phyloP scores from a whole-genome alignment of 2,797 vertebrate species.

The Enteromius mattozi region DNA sequence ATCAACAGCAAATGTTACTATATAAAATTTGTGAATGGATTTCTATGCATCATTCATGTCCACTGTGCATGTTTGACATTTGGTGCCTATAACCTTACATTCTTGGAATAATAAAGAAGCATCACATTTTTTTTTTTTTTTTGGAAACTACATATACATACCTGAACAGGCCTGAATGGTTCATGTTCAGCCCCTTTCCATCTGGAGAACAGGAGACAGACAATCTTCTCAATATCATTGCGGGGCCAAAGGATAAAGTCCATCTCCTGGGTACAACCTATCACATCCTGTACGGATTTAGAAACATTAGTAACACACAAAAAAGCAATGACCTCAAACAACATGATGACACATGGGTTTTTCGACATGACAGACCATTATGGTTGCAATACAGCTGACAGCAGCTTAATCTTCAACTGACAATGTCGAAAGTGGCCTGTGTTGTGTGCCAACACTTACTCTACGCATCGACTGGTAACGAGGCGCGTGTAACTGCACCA shows the following conservation, averaged over 20 bases:
- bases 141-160: constrained; percentile 61
- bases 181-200: constrained; percentile 98
- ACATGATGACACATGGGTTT: not conserved
- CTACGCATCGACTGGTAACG: constrained; percentile 99
- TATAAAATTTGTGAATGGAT: not conserved
- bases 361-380: not conserved
- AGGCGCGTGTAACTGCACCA: constrained; percentile 98
- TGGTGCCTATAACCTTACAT: not conserved
- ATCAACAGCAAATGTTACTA: constrained; percentile 22
- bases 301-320: constrained; percentile 29
- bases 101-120: not conserved
- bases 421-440: not conserved
- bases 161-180: constrained; percentile 99
- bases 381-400: not conserved
- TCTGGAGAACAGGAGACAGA: constrained; percentile 99
- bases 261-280: constrained; percentile 99
- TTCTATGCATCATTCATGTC: not conserved
- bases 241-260: constrained; percentile 99
- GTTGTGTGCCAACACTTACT: constrained; percentile 75
- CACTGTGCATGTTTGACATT: not conserved
- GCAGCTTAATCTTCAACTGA: not conserved
- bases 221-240: constrained; percentile 99
- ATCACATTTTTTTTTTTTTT: not conserved
- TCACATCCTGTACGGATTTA: constrained; percentile 83
- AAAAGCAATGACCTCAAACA: not conserved